Evolutionary conservation across 2,797 vertebrate species (phyloP), one percentile per base, ranked within the genome.

Genomic region (Malurus leucopterus): DNA sequence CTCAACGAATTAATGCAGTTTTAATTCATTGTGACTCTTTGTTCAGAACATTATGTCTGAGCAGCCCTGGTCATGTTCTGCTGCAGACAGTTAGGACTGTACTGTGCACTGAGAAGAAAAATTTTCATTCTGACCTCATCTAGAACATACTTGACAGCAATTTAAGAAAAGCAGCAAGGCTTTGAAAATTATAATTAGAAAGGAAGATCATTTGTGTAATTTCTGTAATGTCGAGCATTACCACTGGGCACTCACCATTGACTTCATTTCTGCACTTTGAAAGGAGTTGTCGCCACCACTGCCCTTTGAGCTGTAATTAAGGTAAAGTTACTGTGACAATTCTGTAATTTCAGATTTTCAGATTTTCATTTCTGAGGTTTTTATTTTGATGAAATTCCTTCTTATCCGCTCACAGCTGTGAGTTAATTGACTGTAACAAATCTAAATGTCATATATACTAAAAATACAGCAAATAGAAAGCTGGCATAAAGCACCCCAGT

Each of bases 121-220:
- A 58, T 67, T 91, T 86, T 88, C 46, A 81, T 91, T 75, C 79
- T 92, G 72, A 59, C 50, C 16, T 81, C 85, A 90, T 83, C 83
- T 74, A 77, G 70, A 91, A 73, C 24, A 63, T 46, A 49, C 40
- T 77, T 90, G 93, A 88, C 90, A 90, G 79, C 71, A 69, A 84
- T 89, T 94, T 86, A 70, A 62, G 46, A 83, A 94, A 90, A 82
- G 55, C 69, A 86, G 50, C 61, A 86, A n/a, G 43, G 53, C 74
- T 92, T 92, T 90, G 90, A 92, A 95, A 92, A 85, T 73, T 29
- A 65, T 91, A 92, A 91, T 80, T 46, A 92, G 40, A 53, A 92
- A 81, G 61, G 38, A 93, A 95, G 77, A 87, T 73, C 7, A 64
- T 92, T 81, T 92, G 74, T 87, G 58, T 44, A 88, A 61, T 76